Base-by-base conservation (phyloP, 1,140 invertebrate genomes). In the Drosophila guanche region DNA sequence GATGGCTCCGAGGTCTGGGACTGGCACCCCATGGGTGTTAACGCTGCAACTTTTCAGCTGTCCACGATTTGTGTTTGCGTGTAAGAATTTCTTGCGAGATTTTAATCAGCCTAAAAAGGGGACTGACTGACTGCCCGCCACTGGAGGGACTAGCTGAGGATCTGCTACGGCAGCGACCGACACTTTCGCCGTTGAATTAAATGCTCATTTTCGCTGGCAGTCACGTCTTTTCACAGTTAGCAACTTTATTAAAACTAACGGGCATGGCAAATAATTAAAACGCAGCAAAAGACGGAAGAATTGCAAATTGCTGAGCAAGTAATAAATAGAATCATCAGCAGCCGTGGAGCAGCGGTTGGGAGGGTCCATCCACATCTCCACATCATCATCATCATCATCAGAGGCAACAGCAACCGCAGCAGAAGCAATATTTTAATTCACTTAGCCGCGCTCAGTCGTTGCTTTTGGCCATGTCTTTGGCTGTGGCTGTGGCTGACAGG, bases 221-320 rank as follows among this genome's bases (percentile, higher is more conserved):
- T 86, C 81, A 86, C 83, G 81, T 86, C 84, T 76, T 77, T 86
- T 86, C 81, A 86, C 81, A 86, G 81, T 86, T 86, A 86, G 81
- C 81, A 86, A 81, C 81, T 86, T 86, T 86, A 86, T 86, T 86
- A 86, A 86, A 86, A 88, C 81, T 86, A 86, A 86, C 81, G 81
- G 79, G 77, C 79, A 75, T 52, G 77, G 77, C 50, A 81, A 81
- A 88, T 86, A 86, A 86, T 86, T 86, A 88, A 86, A 86, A 86
- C 73, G 78, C 83, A 79, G 83, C 61, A 33, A 25, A 37, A 47
- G 47, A 42, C 23, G n/a, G n/a, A n/a, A n/a, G 58, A 76, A 81
- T 88, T 63, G 81, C 81, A 88, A 86, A 86, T 86, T 88, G 83
- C 83, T 56, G 60, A 43, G 62, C 83, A 69, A 78, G 83, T 86